Base-by-base conservation (phyloP, 1,140 invertebrate species). In the Drosophila biarmipes region DNA sequence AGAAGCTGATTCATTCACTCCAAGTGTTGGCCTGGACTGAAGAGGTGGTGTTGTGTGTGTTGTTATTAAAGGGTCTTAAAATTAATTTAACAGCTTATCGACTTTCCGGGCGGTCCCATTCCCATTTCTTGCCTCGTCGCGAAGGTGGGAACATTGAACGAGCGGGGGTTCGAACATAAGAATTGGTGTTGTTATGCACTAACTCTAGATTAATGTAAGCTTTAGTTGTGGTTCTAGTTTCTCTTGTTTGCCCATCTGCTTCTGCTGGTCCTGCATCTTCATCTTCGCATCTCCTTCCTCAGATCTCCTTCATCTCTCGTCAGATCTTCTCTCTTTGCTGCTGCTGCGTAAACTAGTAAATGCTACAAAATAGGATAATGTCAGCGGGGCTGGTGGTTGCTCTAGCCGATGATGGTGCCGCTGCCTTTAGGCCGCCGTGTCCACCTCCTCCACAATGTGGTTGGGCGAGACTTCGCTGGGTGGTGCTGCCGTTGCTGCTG, bases 391-490 rank as follows among this genome's bases (percentile, higher is more conserved):
- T 19, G 24, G 8, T 15, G 35, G 12, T 38, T 15, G 10, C 29
- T 19, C 24, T 29, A 10, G 52, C 40, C 37, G 43, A 31, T 40
- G 31, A 17, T 45, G 42, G 3, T 42, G 15, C 12, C 31, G 14
- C 35, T 17, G 15, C 27, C n/a, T 34, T 90, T 92, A 92, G 61
- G 91, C 91, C 15, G 90, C 90, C 43, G 91, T 92, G 43, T 92
- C 91, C 52, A 92, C 91, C 58, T 92, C 91, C 72, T 92, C 91
- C 27, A 92, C 91, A 73, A 92, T 90, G 67, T 92, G 91, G 53
- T 92, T 92, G 24, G 91, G 89, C 35, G 91, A 86, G 10, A 91
- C 90, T 55, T 92, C 91, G 75, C 82, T 91, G 21, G 85, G 17
- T 7, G 76, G 49, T 24, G 81, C 29, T 8, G 75, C 21, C 8